A percentile compares a stretch with the other conserved stretches of the same genome.
Conservation (phyloP, 1,140 invertebrate genomes). For the Schlechtendalia chinensis region DNA sequence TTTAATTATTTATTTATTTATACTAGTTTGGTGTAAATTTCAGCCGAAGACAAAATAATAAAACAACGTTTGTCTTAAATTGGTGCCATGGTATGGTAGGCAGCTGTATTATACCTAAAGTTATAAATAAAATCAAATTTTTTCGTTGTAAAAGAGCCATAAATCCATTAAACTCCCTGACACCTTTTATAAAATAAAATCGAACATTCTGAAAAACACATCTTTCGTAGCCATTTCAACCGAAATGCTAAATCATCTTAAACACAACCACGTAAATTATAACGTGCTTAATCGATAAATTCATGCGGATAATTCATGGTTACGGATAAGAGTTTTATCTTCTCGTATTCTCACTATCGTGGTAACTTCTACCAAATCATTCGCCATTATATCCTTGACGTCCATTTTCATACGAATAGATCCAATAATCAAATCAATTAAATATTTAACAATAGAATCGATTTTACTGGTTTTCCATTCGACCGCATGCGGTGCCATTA, state of each 20-base stretch:
- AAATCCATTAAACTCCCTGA: constrained; percentile 3
- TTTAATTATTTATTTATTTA: too few species aligned
- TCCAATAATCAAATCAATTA: too few species aligned
- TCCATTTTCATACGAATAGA: too few species aligned
- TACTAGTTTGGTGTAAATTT: too few species aligned
- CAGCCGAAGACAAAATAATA: too few species aligned
- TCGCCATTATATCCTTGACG: too few species aligned
- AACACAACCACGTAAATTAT: neutral
- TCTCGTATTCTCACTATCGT: neutral
- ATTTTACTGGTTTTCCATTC: neutral
- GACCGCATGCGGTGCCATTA: neutral
- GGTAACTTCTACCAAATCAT: neutral
- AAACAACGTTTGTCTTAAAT: too few species aligned
- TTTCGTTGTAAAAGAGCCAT: neutral
- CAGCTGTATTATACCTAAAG: neutral
- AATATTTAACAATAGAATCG: too few species aligned
- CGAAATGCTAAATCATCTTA: neutral
- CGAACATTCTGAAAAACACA: neutral
- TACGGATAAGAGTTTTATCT: neutral
- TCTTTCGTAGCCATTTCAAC: neutral
- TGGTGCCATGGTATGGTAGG: too few species aligned
- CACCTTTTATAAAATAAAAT: neutral
- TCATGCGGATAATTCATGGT: neutral
- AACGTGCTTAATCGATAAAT: neutral
- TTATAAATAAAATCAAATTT: constrained; percentile 5